These are phyloP conservation scores for Tetramorium bicarinatum DNA, from an alignment of 2,888 invertebrate genomes.

Conservation along the genomic window DNA sequence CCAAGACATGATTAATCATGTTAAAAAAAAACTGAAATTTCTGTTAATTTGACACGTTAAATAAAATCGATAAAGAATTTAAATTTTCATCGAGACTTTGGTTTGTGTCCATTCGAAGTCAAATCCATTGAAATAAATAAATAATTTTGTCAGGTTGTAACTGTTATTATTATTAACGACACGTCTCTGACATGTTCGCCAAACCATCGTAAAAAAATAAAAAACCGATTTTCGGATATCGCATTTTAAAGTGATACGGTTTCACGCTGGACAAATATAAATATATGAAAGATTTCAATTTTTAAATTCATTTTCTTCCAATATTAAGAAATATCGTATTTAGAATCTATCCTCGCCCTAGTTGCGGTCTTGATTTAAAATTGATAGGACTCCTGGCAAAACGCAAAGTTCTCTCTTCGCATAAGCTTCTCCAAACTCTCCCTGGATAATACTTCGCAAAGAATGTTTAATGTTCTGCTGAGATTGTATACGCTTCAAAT, in stretches of 20 bases:
- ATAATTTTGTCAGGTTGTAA: constrained; percentile 47
- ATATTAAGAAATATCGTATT: constrained; percentile 54
- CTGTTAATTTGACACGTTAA: not conserved
- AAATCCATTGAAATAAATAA: constrained; percentile 38
- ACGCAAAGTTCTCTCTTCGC: not conserved
- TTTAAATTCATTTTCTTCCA: constrained; percentile 60
- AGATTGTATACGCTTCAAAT: not conserved
- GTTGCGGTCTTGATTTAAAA: constrained; percentile 63
- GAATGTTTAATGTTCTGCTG: not conserved
- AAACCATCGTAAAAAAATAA: not conserved
- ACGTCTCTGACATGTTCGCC: not conserved
- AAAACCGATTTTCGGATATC: constrained; percentile 12
- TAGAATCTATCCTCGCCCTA: constrained; percentile 51
- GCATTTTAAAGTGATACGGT: constrained; percentile 38
- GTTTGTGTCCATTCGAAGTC: constrained; percentile 26
- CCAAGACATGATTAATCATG: not conserved
- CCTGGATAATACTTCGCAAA: not conserved
- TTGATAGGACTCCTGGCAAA: constrained; percentile 60
- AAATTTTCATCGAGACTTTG: constrained; percentile 59
- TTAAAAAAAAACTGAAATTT: constrained; percentile 16
- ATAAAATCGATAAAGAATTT: constrained; percentile 63
- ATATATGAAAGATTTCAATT: constrained; percentile 58
- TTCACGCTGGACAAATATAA: constrained; percentile 57
- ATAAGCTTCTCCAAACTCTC: constrained; percentile 16
- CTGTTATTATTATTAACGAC: constrained; percentile 58